These are phyloP conservation scores for Caranx ignobilis DNA, from an alignment of 2,113 vertebrate genomes.

Conservation along the genomic window DNA sequence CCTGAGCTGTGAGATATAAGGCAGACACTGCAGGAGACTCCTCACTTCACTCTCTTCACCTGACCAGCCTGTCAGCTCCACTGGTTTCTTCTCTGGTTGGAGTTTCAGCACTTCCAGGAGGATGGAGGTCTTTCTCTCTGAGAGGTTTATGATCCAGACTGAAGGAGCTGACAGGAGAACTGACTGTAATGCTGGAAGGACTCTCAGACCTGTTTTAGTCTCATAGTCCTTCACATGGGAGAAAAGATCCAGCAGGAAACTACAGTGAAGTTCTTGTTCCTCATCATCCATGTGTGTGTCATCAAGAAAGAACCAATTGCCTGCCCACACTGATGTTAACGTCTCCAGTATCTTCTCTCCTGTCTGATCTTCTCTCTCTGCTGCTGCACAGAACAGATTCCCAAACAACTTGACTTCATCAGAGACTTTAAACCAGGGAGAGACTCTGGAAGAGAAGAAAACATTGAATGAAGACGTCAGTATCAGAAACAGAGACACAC, in stretches of 20 bases:
- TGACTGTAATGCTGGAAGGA: conserved; percentile 12
- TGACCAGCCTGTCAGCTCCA: not conserved
- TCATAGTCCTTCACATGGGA: conserved; percentile 12
- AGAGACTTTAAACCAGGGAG: not conserved
- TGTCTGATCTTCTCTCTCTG: conserved; percentile 13
- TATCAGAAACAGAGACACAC: not conserved
- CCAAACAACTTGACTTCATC: not conserved
- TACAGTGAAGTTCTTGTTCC: fast-evolving
- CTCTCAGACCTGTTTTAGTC: not conserved
- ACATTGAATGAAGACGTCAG: not conserved
- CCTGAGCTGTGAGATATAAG: conserved; percentile 46
- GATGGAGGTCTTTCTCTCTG: conserved; percentile 37
- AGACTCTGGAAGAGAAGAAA: not conserved
- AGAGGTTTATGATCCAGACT: conserved; percentile 19
- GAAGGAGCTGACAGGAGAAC: conserved; percentile 32
- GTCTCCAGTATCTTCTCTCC: conserved; percentile 12
- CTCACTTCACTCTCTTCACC: conserved; percentile 37
- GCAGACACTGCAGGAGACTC: conserved; percentile 38
- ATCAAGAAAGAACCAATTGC: not conserved
- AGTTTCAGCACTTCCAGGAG: conserved; percentile 44
- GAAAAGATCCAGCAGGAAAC: conserved; percentile 6
- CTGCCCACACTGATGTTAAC: conserved; percentile 3
- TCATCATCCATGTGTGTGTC: not conserved
- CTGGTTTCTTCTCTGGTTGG: conserved; percentile 25
- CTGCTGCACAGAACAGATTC: conserved; percentile 21